Evolutionary conservation across 1,140 invertebrate species (phyloP).

Genomic region (Drosophila eugracilis): DNA sequence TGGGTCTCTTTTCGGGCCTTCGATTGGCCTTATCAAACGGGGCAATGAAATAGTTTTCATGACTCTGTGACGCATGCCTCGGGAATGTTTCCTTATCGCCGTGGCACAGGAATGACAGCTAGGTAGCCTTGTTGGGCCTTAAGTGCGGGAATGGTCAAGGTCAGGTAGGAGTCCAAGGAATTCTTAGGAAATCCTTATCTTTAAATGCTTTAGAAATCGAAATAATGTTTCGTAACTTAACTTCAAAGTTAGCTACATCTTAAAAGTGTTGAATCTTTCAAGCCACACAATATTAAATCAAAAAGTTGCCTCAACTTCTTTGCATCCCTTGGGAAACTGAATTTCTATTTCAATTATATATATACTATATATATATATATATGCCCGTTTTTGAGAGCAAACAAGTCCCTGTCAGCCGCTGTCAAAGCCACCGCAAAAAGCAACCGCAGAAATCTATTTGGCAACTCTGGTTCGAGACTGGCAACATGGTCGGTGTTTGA

Average conservation of each 20-base stretch:
- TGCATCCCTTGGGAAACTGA: background rate
- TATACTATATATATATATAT: no score
- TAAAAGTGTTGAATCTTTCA: no score
- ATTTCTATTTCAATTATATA: slow-evolving; percentile 32
- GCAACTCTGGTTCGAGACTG: slow-evolving; percentile 27
- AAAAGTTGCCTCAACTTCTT: background rate
- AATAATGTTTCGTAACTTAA: no score
- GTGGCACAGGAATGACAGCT: slow-evolving; percentile 11
- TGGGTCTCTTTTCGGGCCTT: slow-evolving; percentile 10
- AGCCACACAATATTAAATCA: background rate
- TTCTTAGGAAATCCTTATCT: background rate
- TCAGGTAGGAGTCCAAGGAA: slow-evolving; percentile 35
- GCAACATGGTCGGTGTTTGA: slow-evolving; percentile 5
- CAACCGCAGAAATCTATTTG: slow-evolving; percentile 79
- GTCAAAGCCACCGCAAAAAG: slow-evolving; percentile 57
- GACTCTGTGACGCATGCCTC: slow-evolving; percentile 53
- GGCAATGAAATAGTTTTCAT: slow-evolving; percentile 37
- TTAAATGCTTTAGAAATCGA: background rate
- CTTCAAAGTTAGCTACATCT: no score
- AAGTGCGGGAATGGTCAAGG: slow-evolving; percentile 7
- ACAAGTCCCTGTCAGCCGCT: slow-evolving; percentile 16
- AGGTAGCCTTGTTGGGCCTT: slow-evolving; percentile 18
- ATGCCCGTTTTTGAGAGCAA: slow-evolving; percentile 20
- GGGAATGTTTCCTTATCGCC: slow-evolving; percentile 50
- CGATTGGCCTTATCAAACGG: slow-evolving; percentile 25